These are phyloP conservation scores for Hystrix cristata DNA, from an alignment of 2,113 vertebrate genomes.

Conservation along the genomic window DNA sequence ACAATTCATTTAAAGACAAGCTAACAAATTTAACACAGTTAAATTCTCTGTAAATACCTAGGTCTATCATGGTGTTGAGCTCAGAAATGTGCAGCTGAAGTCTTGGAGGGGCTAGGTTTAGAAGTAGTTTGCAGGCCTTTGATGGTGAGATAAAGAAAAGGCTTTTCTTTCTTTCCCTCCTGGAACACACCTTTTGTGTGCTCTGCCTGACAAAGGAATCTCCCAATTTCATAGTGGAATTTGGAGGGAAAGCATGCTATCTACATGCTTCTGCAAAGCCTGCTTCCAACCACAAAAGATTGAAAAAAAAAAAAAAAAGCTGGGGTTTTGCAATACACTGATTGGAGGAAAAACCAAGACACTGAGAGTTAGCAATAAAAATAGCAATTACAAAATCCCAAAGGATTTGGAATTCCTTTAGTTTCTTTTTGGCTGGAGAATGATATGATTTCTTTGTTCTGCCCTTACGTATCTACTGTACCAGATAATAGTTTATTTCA, in stretches of 20 bases:
- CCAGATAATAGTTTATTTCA: conserved; percentile 69
- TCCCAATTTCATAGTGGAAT: conserved; percentile 73
- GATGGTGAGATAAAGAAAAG: conserved; percentile 64
- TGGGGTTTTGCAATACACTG: conserved; percentile 39
- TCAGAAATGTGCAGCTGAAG: conserved; percentile 35
- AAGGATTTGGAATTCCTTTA: conserved; percentile 73
- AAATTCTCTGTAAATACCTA: neutral
- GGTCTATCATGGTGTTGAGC: conserved; percentile 60
- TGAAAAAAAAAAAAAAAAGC: conserved; percentile 26
- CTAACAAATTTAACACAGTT: conserved; percentile 32
- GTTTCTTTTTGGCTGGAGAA: conserved; percentile 71
- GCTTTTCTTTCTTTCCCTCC: conserved; percentile 22
- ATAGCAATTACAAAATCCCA: conserved; percentile 58
- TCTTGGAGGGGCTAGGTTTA: neutral
- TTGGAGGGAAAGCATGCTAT: conserved; percentile 53
- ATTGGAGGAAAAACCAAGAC: conserved; percentile 58
- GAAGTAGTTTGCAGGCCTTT: conserved; percentile 42
- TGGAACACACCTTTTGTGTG: conserved; percentile 74
- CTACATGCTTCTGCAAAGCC: neutral
- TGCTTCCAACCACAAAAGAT: conserved; percentile 68
- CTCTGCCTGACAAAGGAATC: conserved; percentile 73
- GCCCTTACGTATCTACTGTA: conserved; percentile 52
- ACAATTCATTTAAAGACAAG: conserved; percentile 43
- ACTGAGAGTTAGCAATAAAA: conserved; percentile 67
- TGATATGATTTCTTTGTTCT: conserved; percentile 78